These are phyloP conservation scores for Athripsodes cinereus DNA, from an alignment of 2,888 invertebrate genomes.

Conservation along the genomic window DNA sequence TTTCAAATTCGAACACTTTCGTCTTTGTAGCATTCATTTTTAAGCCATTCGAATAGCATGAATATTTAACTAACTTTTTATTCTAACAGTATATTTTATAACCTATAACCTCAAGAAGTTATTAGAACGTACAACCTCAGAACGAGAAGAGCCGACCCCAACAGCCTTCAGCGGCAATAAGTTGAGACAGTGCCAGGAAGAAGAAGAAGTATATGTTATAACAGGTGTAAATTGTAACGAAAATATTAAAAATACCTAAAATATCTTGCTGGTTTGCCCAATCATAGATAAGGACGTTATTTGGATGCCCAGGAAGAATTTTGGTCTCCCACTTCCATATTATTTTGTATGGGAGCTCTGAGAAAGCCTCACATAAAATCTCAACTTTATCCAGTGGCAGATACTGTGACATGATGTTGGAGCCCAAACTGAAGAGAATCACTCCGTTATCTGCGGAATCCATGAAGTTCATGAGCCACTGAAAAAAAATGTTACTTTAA, in stretches of 20 bases:
- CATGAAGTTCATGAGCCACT: slow-evolving; percentile 51
- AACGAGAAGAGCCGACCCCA: too few species aligned
- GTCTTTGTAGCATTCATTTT: too few species aligned
- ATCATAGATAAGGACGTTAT: slow-evolving; percentile 40
- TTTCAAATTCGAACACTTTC: too few species aligned
- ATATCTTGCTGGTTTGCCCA: slow-evolving; percentile 55
- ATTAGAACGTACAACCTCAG: neutral
- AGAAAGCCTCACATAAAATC: slow-evolving; percentile 42
- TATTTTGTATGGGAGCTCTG: slow-evolving; percentile 44
- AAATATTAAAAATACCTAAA: too few species aligned
- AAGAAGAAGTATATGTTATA: too few species aligned
- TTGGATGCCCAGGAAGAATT: slow-evolving; percentile 38
- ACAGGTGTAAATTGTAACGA: too few species aligned
- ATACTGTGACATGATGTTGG: slow-evolving; percentile 42
- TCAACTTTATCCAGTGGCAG: slow-evolving; percentile 39
- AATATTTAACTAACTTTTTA: neutral
- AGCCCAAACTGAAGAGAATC: slow-evolving; percentile 49
- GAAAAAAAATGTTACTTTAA: too few species aligned
- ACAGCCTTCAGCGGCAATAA: too few species aligned
- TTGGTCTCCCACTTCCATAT: slow-evolving; percentile 48
- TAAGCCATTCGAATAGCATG: neutral
- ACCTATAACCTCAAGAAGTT: neutral
- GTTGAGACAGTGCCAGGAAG: too few species aligned
- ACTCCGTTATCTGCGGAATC: slow-evolving; percentile 50
- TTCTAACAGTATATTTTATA: too few species aligned